Evolutionary conservation across 35 echinoderm and acorn worm species (phyloP).

Genomic region (Ophioderma brevispina): DNA sequence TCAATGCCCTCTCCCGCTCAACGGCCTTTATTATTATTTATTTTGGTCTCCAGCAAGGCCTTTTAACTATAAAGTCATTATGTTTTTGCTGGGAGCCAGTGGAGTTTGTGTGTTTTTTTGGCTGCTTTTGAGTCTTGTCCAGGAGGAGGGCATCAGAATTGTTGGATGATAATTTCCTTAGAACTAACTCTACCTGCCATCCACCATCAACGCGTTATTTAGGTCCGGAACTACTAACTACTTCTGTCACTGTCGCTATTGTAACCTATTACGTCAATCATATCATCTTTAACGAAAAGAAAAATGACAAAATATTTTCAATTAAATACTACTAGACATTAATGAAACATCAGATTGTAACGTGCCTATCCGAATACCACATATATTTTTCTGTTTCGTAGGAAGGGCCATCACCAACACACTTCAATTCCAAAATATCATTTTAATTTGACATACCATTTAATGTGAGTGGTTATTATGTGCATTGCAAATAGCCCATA

Average conservation of each 20-base stretch:
- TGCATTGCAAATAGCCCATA: too few relatives aligned
- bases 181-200: conserved; percentile 47
- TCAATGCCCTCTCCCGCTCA: background rate
- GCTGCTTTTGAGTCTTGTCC: conserved; percentile 7
- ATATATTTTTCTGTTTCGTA: too few relatives aligned
- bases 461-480: too few relatives aligned
- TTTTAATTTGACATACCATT: too few relatives aligned
- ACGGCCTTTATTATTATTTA: background rate
- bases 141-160: background rate
- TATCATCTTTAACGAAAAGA: conserved; percentile 77
- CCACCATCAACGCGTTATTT: conserved; percentile 76
- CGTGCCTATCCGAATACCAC: too few relatives aligned
- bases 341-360: too few relatives aligned
- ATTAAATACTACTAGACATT: too few relatives aligned
- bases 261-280: conserved; percentile 91
- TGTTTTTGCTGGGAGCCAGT: background rate
- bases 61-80: background rate
- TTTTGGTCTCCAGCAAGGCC: background rate
- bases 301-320: conserved; percentile 11
- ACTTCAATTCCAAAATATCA: too few relatives aligned
- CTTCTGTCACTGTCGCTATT: conserved; percentile 92
- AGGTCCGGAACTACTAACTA: conserved; percentile 66
- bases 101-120: conserved; percentile 1
- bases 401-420: too few relatives aligned
- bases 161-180: conserved; percentile 59